Base-by-base conservation (phyloP, 2,113 vertebrate species). In the Silurus asotus region DNA sequence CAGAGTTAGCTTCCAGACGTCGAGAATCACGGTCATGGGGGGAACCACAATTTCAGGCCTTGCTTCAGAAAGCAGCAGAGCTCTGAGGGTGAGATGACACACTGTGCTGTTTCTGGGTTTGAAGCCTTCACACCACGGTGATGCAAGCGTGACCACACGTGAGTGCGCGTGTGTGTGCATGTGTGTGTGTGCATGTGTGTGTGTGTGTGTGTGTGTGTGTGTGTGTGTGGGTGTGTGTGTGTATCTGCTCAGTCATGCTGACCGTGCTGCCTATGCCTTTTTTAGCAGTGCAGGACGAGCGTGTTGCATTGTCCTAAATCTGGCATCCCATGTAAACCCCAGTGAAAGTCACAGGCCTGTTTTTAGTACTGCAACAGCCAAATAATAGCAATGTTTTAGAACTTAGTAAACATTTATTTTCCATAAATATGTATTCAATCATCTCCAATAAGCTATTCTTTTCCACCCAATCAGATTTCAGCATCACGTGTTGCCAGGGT, bases 1-100 rank as follows among this genome's bases (percentile, higher is more conserved):
- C 14, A 37, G 69, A 80, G 81, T 88, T 85, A 84, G 85, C 87
- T 88, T 89, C 90, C 88, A 88, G 88, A 87, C 87, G 77, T 89
- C 83, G 84, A 80, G 86, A 89, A 84, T 87, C 81, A 85, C 51
- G 61, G 79, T 64, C 69, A 56, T 37, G 37, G n/a, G 83, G 84
- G 20, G 84, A 88, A 86, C 87, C 87, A 86, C 87, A 89, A 85
- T 83, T 84, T 82, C 80, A 37, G 72, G 61, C 86, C 80, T 74
- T 37, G 59, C 37, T 59, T 48, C 58, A n/a, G 81, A 64, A 70
- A 84, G 28, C 49, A 70, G 88, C 55, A 25, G 79, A 84, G 84
- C 69, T 61, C 53, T 79, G 62, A 61, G 25, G 81, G 55, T 75
- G 28, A 48, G 81, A 69, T 75, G 74, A 88, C 87, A 88, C 74